phyloP scores from a whole-genome alignment of 2,113 vertebrate species.

The Budorcas taxicolor region DNA sequence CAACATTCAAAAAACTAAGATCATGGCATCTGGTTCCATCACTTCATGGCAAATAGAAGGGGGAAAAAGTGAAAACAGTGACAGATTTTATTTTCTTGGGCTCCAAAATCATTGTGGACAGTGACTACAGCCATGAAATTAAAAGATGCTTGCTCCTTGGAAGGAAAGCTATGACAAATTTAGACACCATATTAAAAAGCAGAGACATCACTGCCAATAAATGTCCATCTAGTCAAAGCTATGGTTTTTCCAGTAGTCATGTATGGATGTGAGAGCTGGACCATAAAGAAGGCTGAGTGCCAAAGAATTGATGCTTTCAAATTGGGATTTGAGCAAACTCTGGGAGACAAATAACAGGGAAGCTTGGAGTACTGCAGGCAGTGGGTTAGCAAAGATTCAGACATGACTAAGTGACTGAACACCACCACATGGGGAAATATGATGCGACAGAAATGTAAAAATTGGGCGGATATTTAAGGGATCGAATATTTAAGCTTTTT shows the following conservation, averaged over 20 bases:
- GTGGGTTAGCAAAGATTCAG: not conserved
- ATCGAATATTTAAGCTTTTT: not conserved
- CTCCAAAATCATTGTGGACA: not conserved
- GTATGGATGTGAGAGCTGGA: not conserved
- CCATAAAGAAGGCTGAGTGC: not conserved
- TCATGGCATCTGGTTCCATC: not conserved
- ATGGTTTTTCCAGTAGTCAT: not conserved
- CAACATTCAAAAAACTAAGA: not conserved
- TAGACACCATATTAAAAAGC: not conserved
- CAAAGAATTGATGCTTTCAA: not conserved
- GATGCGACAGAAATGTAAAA: not conserved
- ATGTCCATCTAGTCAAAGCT: not conserved
- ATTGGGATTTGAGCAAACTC: not conserved
- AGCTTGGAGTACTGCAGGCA: not conserved
- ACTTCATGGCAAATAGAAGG: not conserved
- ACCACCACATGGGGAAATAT: fast-evolving
- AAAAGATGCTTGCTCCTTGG: not conserved
- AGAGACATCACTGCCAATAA: not conserved
- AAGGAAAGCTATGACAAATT: not conserved
- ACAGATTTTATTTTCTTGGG: not conserved
- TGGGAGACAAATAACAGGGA: not conserved
- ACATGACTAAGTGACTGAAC: not conserved
- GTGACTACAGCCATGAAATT: not conserved
- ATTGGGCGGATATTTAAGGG: no score
- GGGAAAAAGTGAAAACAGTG: not conserved